Percentiles rank a stretch among this genome's conserved stretches.
phyloP scores from a whole-genome alignment of 2,113 vertebrate genomes.

The Probosciger aterrimus region DNA sequence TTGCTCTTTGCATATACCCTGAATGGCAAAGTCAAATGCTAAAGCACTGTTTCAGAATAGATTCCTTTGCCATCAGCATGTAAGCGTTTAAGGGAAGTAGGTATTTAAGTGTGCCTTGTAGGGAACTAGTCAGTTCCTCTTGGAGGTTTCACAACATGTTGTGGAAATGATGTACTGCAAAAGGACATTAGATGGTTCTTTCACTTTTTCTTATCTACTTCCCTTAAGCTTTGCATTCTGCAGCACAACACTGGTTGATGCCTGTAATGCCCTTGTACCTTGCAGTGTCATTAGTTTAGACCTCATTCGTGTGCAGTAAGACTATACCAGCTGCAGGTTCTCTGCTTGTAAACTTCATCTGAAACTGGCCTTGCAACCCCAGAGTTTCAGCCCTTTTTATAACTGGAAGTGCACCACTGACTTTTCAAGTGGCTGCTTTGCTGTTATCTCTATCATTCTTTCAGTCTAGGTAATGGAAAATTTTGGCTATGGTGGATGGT shows the following conservation, averaged over 20 bases:
- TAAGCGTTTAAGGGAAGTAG: background rate
- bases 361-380: background rate
- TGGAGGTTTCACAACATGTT: background rate
- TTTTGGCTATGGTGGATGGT: background rate
- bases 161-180: background rate
- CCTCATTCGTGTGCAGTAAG: background rate
- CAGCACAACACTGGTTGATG: background rate
- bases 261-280: background rate
- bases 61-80: background rate
- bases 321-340: background rate
- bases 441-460: background rate
- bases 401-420: background rate
- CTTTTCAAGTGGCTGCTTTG: background rate
- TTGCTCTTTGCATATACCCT: background rate
- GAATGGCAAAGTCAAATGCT: background rate
- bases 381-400: background rate
- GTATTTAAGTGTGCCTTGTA: background rate
- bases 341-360: background rate
- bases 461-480: background rate
- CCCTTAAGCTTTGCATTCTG: background rate
- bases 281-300: background rate
- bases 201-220: background rate
- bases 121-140: background rate
- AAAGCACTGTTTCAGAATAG: background rate
- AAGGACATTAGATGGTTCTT: background rate